These are phyloP conservation scores for Bradypus variegatus DNA, from an alignment of 2,797 vertebrate species.

Conservation along the genomic window DNA sequence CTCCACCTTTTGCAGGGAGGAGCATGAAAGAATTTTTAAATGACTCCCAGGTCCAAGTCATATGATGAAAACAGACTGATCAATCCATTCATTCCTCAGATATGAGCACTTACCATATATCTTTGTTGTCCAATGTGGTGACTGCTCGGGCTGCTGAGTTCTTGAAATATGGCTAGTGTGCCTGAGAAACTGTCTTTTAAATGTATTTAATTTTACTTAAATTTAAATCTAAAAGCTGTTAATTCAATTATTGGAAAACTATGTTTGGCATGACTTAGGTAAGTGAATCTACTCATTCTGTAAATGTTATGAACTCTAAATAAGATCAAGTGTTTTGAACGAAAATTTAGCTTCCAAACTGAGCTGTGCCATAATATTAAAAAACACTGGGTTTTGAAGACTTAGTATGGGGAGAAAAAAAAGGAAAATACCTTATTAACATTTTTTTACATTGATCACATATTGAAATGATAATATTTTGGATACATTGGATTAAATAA, in stretches of 20 bases:
- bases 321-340: not conserved
- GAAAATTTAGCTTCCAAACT: not conserved
- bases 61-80: not conserved
- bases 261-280: not conserved
- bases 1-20: not conserved
- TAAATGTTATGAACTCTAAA: not conserved
- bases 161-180: not conserved
- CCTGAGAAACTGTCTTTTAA: not conserved
- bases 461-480: not conserved
- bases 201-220: not conserved
- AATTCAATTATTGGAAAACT: not conserved
- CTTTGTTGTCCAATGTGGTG: not conserved
- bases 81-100: too few species aligned
- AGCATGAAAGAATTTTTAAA: not conserved
- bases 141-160: accelerated
- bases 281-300: not conserved
- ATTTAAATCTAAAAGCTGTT: not conserved
- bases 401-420: not conserved
- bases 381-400: not conserved
- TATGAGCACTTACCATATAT: accelerated
- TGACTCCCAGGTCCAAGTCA: not conserved
- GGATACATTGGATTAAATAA: not conserved
- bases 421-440: not conserved
- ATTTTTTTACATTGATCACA: not conserved
- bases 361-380: not conserved